Evolutionary conservation across 2,113 vertebrate genomes (phyloP).

Genomic region (Camelus dromedarius): DNA sequence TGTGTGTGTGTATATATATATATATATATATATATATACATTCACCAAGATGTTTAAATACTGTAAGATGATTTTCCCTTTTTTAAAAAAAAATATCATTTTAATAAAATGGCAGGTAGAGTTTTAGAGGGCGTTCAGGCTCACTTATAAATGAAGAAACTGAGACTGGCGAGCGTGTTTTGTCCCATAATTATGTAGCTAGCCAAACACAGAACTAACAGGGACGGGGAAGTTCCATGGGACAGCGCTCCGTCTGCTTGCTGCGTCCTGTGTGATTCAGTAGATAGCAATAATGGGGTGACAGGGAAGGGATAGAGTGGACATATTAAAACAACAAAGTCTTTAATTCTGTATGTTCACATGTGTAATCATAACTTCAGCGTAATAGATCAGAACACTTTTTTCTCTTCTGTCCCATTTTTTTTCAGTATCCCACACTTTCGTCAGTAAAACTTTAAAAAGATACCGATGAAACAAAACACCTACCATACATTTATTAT

Average conservation of each 20-base stretch:
- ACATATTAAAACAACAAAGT: not conserved
- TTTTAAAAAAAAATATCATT: not conserved
- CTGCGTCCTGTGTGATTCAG: not conserved
- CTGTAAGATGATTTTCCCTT: not conserved
- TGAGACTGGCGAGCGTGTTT: not conserved
- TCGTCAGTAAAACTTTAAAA: not conserved
- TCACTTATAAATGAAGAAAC: constrained; percentile 30
- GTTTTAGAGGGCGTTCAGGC: not conserved
- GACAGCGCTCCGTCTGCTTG: not conserved
- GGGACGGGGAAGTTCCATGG: rapidly evolving
- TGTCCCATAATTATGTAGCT: not conserved
- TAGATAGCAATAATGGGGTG: rapidly evolving
- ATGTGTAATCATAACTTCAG: not conserved
- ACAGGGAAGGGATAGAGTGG: not conserved
- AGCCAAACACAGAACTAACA: not conserved
- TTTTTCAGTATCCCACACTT: not conserved
- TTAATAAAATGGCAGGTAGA: not conserved
- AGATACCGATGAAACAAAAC: not conserved
- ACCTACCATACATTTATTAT: not conserved
- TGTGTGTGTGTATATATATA: too few relatives aligned
- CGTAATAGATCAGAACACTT: not conserved
- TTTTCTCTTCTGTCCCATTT: not conserved
- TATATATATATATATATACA: not conserved
- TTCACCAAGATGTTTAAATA: constrained; percentile 35
- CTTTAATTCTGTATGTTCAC: not conserved